Percentiles rank a stretch among this genome's conserved stretches.
These are phyloP conservation scores for Flexamia atlantica DNA, from an alignment of 2,888 invertebrate species.

Conservation along the genomic window DNA sequence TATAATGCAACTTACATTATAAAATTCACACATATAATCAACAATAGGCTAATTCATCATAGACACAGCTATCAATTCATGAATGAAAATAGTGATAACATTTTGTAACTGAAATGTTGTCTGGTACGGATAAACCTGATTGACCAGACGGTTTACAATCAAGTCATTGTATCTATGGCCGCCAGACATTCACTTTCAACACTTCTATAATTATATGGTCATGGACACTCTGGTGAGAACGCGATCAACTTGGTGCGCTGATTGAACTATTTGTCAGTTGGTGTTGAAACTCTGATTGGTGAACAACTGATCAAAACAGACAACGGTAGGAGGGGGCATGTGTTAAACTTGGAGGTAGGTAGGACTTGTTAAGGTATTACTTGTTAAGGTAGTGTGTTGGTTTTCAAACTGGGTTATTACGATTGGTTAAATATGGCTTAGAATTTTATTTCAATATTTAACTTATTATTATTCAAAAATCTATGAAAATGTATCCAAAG, in stretches of 20 bases:
- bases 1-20: background rate
- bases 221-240: slow-evolving; percentile 1
- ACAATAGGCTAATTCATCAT: background rate
- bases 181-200: slow-evolving; percentile 21
- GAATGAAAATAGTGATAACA: slow-evolving; percentile 9
- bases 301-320: background rate
- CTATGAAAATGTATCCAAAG: too few relatives aligned
- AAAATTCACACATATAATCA: background rate
- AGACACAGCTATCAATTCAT: background rate
- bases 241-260: background rate
- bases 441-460: too few relatives aligned
- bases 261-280: slow-evolving; percentile 1
- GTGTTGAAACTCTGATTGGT: background rate
- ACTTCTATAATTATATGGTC: slow-evolving; percentile 17
- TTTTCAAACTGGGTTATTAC: too few relatives aligned
- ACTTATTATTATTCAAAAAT: too few relatives aligned
- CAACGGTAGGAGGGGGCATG: background rate
- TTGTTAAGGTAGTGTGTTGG: background rate
- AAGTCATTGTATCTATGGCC: background rate
- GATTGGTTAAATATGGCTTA: too few relatives aligned
- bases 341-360: too few relatives aligned
- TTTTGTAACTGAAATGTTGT: background rate
- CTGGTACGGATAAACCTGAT: background rate
- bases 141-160: background rate
- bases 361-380: too few relatives aligned